Evolutionary conservation across 2,888 invertebrate species (phyloP), one percentile per base, ranked within the genome.

Genomic region (Orthonevra nobilis): DNA sequence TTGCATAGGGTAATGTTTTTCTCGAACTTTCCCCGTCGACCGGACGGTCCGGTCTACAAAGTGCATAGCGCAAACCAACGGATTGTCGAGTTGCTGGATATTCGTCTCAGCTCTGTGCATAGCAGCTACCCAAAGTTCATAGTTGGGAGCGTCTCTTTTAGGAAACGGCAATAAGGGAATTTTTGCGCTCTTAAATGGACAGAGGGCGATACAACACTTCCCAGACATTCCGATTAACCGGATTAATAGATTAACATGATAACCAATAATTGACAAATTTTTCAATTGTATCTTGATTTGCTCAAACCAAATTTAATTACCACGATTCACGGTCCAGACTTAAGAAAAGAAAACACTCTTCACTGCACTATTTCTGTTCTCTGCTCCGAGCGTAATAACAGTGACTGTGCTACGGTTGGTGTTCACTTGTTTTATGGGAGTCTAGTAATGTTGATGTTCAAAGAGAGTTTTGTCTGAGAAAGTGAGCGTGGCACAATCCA

Each of bases 131-230:
- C 68, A 68, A 2, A 7, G 5, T 0, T 28, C 3, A 9, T 46
- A 68, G 20, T 58, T 32, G 6, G 14, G 4, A 1, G 38, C n/a
- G 38, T 23, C 9, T 40, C 26, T 68, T 12, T 19, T 1, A 3
- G 68, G 60, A 46, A 68, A 48, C 5, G 5, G 1, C 14, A 30
- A 2, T 2, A 68, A 46, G 15, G 7, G 44, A 40, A 32, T 15
- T 17, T 23, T 48, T 12, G 17, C 30, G 19, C 15, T 9, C 1
- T 42, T 14, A 30, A 58, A 7, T 3, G 60, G 60, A 6, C 68
- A 68, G 9, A 46, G 60, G 6, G 7, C 3, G 40, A 68, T 60
- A 15, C 60, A 60, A 19, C 68, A 68, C 17, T 19, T 58, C 9
- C 9, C 19, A 5, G 42, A 15, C 36, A 38, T 68, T 63, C 6